Conservation (phyloP, 1,140 invertebrate species). For the Anoplophora glabripennis region DNA sequence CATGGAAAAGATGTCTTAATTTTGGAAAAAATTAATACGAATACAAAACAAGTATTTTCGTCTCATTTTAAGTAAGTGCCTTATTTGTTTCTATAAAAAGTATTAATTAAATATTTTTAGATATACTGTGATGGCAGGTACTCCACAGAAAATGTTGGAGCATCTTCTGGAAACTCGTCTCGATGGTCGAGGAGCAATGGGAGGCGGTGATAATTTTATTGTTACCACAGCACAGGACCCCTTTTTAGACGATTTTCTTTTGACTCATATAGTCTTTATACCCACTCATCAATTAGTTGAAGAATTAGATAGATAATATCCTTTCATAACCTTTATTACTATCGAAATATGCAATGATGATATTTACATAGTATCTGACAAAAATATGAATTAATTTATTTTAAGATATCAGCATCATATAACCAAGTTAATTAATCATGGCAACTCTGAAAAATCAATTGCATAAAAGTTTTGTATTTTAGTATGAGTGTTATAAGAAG, state of each 20-base stretch:
- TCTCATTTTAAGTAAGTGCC: constrained; percentile 63
- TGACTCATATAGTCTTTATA: constrained; percentile 87
- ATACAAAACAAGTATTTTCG: constrained; percentile 49
- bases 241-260: constrained; percentile 81
- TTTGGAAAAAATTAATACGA: constrained; percentile 69
- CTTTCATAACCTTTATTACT: constrained; percentile 59
- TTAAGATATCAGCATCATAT: too few species aligned
- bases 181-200: constrained; percentile 55
- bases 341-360: too few species aligned
- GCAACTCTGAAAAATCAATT: too few species aligned
- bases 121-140: constrained; percentile 87
- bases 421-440: too few species aligned
- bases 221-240: constrained; percentile 56
- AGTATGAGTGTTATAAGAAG: too few species aligned
- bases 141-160: constrained; percentile 84
- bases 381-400: too few species aligned
- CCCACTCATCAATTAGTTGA: constrained; percentile 73
- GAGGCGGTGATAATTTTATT: constrained; percentile 49
- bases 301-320: constrained; percentile 75
- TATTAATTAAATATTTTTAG: constrained; percentile 51
- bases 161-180: constrained; percentile 80
- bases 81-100: too few species aligned
- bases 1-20: constrained; percentile 84
- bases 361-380: too few species aligned
- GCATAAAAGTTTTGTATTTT: too few species aligned